A percentile compares a stretch with the other conserved stretches of the same genome.
phyloP scores from a whole-genome alignment of 1,140 invertebrate genomes.

The Platyscapa corneri region DNA sequence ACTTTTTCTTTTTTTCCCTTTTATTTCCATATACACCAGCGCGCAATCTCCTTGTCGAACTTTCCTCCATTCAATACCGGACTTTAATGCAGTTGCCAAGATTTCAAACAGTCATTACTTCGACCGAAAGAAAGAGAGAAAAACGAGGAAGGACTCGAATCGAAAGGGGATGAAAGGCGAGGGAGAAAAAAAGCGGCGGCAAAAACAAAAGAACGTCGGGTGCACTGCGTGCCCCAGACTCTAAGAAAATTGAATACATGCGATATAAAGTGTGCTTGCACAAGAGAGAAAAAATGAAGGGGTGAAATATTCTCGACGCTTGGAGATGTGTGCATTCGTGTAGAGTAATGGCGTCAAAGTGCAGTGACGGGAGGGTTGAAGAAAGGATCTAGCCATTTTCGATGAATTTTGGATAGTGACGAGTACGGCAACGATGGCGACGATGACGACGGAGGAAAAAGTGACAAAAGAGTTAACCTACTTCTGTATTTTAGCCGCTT shows the following conservation, averaged over 20 bases:
- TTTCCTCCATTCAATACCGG: conserved; percentile 44
- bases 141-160: neutral
- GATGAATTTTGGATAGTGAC: conserved; percentile 55
- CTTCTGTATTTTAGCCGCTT: conserved; percentile 66
- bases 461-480: conserved; percentile 63
- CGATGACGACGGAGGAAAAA: conserved; percentile 50
- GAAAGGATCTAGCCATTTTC: neutral
- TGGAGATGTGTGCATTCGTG: conserved; percentile 39
- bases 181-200: conserved; percentile 5
- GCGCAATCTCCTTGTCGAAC: conserved; percentile 41
- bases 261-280: conserved; percentile 11
- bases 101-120: conserved; percentile 46
- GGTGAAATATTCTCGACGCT: conserved; percentile 21
- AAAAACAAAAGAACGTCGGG: conserved; percentile 7
- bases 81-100: conserved; percentile 41
- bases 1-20: neutral
- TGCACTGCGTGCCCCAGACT: neutral
- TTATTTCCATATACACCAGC: neutral
- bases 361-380: neutral
- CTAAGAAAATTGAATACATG: conserved; percentile 22
- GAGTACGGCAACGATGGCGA: conserved; percentile 51
- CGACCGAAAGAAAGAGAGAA: neutral
- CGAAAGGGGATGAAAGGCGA: conserved; percentile 15
- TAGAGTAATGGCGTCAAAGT: conserved; percentile 14
- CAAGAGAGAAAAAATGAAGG: conserved; percentile 8